phyloP scores from a whole-genome alignment of 2,888 invertebrate genomes.

The Sinelater perroti region DNA sequence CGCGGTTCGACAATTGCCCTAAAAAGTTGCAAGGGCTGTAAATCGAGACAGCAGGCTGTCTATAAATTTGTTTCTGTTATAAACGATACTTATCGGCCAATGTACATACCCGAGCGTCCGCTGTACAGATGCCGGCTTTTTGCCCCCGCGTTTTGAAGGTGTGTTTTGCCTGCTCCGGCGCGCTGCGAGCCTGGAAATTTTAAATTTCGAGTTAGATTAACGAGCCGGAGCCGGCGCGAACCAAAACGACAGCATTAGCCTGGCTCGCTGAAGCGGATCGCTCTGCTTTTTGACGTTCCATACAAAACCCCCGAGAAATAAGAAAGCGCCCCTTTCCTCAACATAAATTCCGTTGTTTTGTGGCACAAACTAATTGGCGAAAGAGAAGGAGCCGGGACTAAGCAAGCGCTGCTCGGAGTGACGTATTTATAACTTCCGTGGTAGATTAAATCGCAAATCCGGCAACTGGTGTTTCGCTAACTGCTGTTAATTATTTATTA shows the following conservation, averaged over 20 bases:
- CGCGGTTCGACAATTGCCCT: slow-evolving; percentile 47
- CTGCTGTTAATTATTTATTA: slow-evolving; percentile 21
- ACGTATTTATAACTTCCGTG: slow-evolving; percentile 18
- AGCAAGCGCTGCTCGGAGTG: slow-evolving; percentile 8
- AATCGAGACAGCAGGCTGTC: slow-evolving; percentile 50
- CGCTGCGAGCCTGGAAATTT: too few species aligned
- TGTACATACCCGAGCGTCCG: slow-evolving; percentile 51
- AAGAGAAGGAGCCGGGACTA: slow-evolving; percentile 3
- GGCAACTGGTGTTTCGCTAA: slow-evolving; percentile 20
- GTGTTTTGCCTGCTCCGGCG: slow-evolving; percentile 56
- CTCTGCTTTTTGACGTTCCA: too few species aligned
- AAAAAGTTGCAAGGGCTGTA: slow-evolving; percentile 48
- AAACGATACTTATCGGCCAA: slow-evolving; percentile 42
- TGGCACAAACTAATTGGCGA: slow-evolving; percentile 9
- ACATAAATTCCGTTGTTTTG: too few species aligned
- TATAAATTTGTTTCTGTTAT: slow-evolving; percentile 54
- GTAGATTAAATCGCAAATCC: slow-evolving; percentile 21
- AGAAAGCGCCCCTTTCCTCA: too few species aligned
- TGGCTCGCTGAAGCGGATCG: too few species aligned
- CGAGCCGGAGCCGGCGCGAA: too few species aligned
- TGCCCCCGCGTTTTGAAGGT: slow-evolving; percentile 55
- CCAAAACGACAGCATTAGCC: too few species aligned
- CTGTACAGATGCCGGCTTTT: slow-evolving; percentile 53
- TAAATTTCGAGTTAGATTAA: too few species aligned
- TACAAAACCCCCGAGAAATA: too few species aligned